A percentile compares a stretch with the other conserved stretches of the same genome.
phyloP scores from a whole-genome alignment of 2,113 vertebrate species.

The Otus sunia region DNA sequence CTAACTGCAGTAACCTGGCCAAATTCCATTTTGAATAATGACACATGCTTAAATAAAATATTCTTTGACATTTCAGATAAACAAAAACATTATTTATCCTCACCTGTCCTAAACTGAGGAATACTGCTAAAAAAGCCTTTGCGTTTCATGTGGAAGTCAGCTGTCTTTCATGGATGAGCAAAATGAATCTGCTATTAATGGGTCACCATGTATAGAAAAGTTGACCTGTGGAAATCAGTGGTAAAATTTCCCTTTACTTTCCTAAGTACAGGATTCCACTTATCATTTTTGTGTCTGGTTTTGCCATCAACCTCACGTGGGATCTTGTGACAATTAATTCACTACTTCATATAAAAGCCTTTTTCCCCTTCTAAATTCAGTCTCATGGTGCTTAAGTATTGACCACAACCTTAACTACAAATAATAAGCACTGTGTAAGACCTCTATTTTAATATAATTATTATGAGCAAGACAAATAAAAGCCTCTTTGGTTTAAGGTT shows the following conservation, averaged over 20 bases:
- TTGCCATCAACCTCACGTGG: background rate
- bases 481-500: background rate
- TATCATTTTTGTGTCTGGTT: background rate
- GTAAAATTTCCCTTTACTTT: background rate
- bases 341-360: background rate
- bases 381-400: background rate
- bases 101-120: background rate
- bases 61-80: background rate
- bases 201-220: background rate
- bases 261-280: background rate
- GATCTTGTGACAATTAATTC: background rate
- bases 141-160: background rate
- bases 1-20: background rate
- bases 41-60: background rate
- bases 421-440: background rate
- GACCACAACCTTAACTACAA: background rate
- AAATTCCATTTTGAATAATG: background rate
- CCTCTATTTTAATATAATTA: background rate
- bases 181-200: background rate
- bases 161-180: background rate
- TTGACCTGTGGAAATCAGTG: background rate
- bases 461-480: background rate
- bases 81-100: background rate
- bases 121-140: background rate
- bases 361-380: background rate